Base-by-base conservation (phyloP, 1,140 invertebrate species). In the Microplitis mediator region DNA sequence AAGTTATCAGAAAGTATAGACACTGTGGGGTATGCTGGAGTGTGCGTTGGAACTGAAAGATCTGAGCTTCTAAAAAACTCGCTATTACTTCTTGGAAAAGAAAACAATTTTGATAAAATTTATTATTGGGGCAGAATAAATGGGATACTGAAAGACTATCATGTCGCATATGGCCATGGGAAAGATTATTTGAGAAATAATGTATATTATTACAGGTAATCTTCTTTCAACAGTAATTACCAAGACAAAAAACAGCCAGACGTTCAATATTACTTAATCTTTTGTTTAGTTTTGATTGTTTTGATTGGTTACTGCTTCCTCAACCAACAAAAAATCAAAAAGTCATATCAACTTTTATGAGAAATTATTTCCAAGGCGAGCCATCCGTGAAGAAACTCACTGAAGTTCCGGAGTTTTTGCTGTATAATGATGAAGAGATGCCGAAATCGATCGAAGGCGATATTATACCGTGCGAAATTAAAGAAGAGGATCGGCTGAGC, bases 61-160 rank as follows among this genome's bases (percentile, higher is more conserved):
- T 89, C 90, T 6, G 86, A 91, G 3, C 76, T 93, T 0, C 81
- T 94, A 4, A 89, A 91, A 76, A 93, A 92, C 82, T 93, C 93
- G 0, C 82, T 95, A 0, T 83, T 91, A 11, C 82, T 93, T 62
- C 82, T 95, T 14, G 91, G 94, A 81, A 89, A 91, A 60, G 93
- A 95, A 78, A 94, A 94, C 84, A 92, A 94, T 78, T 94, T 94
- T 80, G 82, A 84, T 2, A 90, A 91, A 73, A 89, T 92, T 62
- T 93, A 90, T 74, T 93, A 94, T 73, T 94, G 92, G 92, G 93
- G 93, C 2, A 89, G 89, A 79, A 91, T 95, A 51, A 88, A 90
- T 67, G 93, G 92, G 0, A 83, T 88, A 0, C 87, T 90, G 54
- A 87, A 84, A 4, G 93, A 94, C 84, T 95, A 95, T 79, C 91